phyloP scores from a whole-genome alignment of 1,140 invertebrate genomes.

The Habropoda laboriosa region DNA sequence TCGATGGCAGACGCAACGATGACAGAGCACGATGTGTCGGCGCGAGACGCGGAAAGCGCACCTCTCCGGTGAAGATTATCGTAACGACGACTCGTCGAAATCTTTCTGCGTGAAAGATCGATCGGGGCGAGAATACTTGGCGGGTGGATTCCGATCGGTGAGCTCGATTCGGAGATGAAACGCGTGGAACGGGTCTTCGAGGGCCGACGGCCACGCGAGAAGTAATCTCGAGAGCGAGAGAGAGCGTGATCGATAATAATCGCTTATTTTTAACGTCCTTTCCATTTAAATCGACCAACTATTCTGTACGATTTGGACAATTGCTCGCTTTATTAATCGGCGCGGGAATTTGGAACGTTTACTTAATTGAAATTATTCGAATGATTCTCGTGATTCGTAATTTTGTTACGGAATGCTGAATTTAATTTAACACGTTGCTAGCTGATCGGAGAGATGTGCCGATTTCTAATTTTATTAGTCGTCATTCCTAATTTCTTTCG shows the following conservation, averaged over 20 bases:
- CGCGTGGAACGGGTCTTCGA: no score
- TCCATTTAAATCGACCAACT: no score
- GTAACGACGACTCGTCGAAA: slow-evolving; percentile 56
- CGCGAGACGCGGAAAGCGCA: slow-evolving; percentile 27
- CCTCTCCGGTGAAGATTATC: slow-evolving; percentile 36
- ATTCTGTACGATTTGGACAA: slow-evolving; percentile 23
- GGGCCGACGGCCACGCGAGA: slow-evolving; percentile 17
- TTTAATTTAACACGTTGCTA: no score
- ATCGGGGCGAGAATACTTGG: slow-evolving; percentile 9
- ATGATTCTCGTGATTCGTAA: no score
- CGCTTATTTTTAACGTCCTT: slow-evolving; percentile 23
- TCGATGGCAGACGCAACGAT: no score
- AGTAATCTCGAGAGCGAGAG: slow-evolving; percentile 33
- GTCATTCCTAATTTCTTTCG: no score
- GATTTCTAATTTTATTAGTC: no score
- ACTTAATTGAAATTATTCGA: no score
- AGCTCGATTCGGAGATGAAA: slow-evolving; percentile 53
- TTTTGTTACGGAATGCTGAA: no score
- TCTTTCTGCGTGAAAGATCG: slow-evolving; percentile 54
- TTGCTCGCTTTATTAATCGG: no score
- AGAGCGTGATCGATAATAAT: slow-evolving; percentile 57
- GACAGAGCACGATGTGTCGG: background rate
- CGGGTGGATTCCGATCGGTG: background rate
- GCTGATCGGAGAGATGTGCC: no score
- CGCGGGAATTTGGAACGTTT: no score